Base-by-base conservation (phyloP, 37 sponge, comb jelly and placozoan species). In the Beroe forskalii region DNA sequence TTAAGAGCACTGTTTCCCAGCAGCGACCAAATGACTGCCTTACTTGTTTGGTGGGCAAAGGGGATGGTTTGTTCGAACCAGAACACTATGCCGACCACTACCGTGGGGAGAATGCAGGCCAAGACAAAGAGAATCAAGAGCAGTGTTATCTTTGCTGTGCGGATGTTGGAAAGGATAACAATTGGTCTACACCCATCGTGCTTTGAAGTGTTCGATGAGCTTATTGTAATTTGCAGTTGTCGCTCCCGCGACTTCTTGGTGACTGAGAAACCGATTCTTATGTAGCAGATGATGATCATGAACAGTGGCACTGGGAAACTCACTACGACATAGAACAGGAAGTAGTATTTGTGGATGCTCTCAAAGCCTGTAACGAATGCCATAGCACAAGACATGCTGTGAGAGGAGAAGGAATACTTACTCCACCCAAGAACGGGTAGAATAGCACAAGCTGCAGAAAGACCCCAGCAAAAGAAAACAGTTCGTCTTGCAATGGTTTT, bases 381-480 rank as follows among this genome's bases (percentile, higher is more conserved):
- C 86, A 80, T 80, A 1, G 86, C 86, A 80, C 86, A 80, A 24
- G 86, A 80, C 86, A 80, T 80, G 28, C 86, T 80, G 86, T 80
- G 86, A 23, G 37, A 23, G 1, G 86, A 80, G 86, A 80, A 80
- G 86, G 60, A 41, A 38, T 80, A 80, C 1, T 44, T 37, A 24
- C 86, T 80, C 86, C 86, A 80, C 24, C 86, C 86, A 23, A 80
- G 30, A 32, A 80, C 38, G 0, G 86, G 86, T 1, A 44, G 55
- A 0, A 80, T 4, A n/a, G 86, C 86, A 80, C 86, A 80, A 3
- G 31, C 60, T 1, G 33, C 20, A 6, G 86, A 80, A 20, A 80
- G 48, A 43, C 30, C 24, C 86, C 86, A 80, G 27, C 86, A 80
- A n/a, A 80, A 48, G 22, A 80, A 1, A 3, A 80, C 86, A 8